Conservation (phyloP, 2,888 invertebrate species). For the Sabellastarte sp. region DNA sequence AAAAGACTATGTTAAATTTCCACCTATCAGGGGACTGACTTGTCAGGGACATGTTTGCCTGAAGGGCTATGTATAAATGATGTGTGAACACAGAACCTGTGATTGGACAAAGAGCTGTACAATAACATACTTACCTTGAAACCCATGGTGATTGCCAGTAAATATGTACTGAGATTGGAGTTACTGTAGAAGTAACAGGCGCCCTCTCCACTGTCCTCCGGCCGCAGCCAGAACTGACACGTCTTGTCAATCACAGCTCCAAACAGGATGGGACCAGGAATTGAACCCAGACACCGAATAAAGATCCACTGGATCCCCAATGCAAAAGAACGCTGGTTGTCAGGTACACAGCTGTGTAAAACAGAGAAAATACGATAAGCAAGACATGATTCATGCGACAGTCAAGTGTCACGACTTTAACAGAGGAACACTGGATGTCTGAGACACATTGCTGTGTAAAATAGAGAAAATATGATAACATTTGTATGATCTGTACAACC, state of each 20-base stretch:
- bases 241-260: constrained; percentile 94
- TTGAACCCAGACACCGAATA: constrained; percentile 75
- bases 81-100: too few relatives aligned
- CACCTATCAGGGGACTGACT: too few relatives aligned
- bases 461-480: too few relatives aligned
- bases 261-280: constrained; percentile 93
- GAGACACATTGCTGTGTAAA: too few relatives aligned
- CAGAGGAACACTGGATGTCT: too few relatives aligned
- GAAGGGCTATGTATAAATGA: too few relatives aligned
- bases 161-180: constrained; percentile 22
- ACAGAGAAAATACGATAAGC: constrained; percentile 10
- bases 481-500: too few relatives aligned
- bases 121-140: too few relatives aligned
- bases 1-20: too few relatives aligned
- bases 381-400: background rate
- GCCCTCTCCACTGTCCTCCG: constrained; percentile 10
- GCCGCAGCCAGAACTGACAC: constrained; percentile 79
- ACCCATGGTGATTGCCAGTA: constrained; percentile 19
- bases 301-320: constrained; percentile 96
- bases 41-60: too few relatives aligned
- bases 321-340: constrained; percentile 91
- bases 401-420: too few relatives aligned
- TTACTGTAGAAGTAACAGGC: constrained; percentile 28
- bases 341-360: constrained; percentile 78
- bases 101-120: too few relatives aligned